phyloP scores from a whole-genome alignment of 2,888 invertebrate genomes.

The Patella caerulea region DNA sequence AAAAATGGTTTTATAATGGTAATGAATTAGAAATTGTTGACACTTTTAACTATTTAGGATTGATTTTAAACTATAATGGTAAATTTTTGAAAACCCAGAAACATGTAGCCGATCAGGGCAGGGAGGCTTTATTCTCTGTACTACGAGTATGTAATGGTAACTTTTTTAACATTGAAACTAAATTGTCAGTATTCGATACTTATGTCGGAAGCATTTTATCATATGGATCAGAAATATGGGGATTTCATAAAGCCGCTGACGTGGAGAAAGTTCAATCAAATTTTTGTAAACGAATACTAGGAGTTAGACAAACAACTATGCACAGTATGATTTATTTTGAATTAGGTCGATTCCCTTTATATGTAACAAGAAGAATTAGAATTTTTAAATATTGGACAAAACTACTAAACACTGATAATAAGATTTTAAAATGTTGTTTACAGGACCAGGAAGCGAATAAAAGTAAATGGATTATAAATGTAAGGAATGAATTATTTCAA shows the following conservation, averaged over 20 bases:
- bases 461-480: no score
- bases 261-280: no score
- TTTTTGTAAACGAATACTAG: no score
- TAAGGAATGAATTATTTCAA: no score
- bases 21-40: slow-evolving; percentile 13
- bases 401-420: slow-evolving; percentile 1
- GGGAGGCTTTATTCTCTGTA: slow-evolving; percentile 14
- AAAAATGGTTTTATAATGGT: background rate
- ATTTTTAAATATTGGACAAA: slow-evolving; percentile 16
- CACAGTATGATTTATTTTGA: background rate
- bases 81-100: slow-evolving; percentile 26
- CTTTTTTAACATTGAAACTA: slow-evolving; percentile 13
- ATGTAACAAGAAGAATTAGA: background rate
- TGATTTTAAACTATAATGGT: slow-evolving; percentile 22
- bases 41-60: slow-evolving; percentile 12
- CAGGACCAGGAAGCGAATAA: no score
- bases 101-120: slow-evolving; percentile 20
- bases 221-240: slow-evolving; percentile 23
- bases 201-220: slow-evolving; percentile 9
- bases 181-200: slow-evolving; percentile 19
- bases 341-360: slow-evolving; percentile 1
- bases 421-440: no score
- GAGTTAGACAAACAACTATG: slow-evolving; percentile 7
- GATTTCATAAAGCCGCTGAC: slow-evolving; percentile 24
- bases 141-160: background rate